Conservation (phyloP, 2,113 vertebrate species). For the Otolemur garnettii region DNA sequence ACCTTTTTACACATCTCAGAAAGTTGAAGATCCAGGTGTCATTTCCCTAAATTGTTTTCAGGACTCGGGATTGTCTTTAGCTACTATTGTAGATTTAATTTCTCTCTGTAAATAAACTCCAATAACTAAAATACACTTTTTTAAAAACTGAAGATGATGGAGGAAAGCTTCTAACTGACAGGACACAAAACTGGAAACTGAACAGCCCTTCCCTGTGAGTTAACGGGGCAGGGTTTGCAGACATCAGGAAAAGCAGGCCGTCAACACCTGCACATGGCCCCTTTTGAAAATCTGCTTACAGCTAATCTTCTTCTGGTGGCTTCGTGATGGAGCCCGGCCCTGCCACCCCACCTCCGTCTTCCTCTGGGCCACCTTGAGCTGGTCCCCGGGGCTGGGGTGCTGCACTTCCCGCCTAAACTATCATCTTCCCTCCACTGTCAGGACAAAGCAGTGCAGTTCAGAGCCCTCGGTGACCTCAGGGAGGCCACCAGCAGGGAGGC, state of each 20-base stretch:
- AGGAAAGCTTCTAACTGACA: background rate
- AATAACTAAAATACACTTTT: background rate
- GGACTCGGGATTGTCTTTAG: background rate
- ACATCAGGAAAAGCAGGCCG: background rate
- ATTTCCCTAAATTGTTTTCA: background rate
- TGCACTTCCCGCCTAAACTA: background rate
- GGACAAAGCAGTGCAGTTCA: background rate
- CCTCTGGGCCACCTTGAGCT: background rate
- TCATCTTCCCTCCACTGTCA: background rate
- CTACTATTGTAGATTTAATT: too few relatives aligned
- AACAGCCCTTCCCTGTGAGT: accelerated
- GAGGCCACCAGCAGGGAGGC: background rate
- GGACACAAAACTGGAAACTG: background rate
- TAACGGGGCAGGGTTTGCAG: background rate
- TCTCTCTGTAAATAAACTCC: background rate
- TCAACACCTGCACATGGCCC: background rate
- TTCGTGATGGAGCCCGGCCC: background rate
- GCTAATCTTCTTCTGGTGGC: background rate
- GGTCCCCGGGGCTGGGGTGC: background rate
- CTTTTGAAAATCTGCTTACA: background rate
- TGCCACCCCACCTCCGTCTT: background rate
- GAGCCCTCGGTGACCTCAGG: background rate
- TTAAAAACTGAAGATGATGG: background rate
- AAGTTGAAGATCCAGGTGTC: background rate
- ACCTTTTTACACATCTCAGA: background rate